Percentiles rank a stretch among this genome's conserved stretches.
These are phyloP conservation scores for Corvus hawaiiensis DNA, from an alignment of 2,113 vertebrate species.

Conservation along the genomic window DNA sequence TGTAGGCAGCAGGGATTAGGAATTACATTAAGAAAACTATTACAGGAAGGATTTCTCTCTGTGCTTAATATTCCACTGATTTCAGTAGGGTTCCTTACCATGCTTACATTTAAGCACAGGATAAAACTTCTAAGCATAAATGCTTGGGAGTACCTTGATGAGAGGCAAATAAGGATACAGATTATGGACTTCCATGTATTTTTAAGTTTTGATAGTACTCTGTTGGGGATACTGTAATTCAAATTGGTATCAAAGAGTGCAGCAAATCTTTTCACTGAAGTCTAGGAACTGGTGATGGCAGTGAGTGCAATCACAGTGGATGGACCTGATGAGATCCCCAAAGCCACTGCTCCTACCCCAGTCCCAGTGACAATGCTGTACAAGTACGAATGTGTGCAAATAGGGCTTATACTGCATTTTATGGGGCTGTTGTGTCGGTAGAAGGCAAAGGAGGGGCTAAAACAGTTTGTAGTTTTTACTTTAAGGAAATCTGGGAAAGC, in stretches of 20 bases:
- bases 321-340: not conserved
- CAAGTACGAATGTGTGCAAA: not conserved
- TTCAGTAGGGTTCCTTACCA: not conserved
- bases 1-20: not conserved
- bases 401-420: not conserved
- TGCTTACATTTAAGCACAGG: not conserved
- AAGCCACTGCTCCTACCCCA: not conserved
- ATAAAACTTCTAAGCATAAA: not conserved
- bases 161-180: not conserved
- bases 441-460: not conserved
- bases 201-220: not conserved
- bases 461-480: not conserved
- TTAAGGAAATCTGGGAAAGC: not conserved
- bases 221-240: not conserved
- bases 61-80: not conserved
- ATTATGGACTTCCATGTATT: not conserved
- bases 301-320: not conserved
- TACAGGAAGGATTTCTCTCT: not conserved
- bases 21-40: constrained; percentile 1
- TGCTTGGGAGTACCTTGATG: not conserved
- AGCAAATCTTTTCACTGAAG: not conserved
- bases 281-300: not conserved
- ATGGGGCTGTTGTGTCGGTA: not conserved
- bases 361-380: not conserved
- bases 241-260: not conserved